Evolutionary conservation across 2,888 invertebrate species (phyloP).

Genomic region (Drosophila lutescens): DNA sequence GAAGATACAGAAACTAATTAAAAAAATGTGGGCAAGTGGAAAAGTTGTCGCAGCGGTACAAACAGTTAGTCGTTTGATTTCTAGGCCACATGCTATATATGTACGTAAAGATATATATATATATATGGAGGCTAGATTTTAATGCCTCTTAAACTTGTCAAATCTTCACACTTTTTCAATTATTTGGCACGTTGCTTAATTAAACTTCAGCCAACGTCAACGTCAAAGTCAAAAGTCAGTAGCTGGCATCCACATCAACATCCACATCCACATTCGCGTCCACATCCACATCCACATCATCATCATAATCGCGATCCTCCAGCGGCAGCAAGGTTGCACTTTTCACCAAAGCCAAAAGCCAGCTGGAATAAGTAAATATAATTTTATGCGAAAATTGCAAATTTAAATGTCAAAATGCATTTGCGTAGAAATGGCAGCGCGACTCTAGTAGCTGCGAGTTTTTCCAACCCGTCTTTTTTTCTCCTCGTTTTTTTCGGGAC

Average conservation of each 20-base stretch:
- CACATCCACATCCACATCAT: constrained; percentile 47
- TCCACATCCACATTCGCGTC: constrained; percentile 1
- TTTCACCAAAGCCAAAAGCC: constrained; percentile 55
- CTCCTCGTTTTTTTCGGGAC: constrained; percentile 18
- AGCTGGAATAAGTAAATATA: constrained; percentile 65
- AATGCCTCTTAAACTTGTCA: constrained; percentile 83
- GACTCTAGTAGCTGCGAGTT: background rate
- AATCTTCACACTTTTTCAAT: constrained; percentile 83
- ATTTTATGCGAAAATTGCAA: constrained; percentile 80
- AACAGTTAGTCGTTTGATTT: constrained; percentile 45
- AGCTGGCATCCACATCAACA: constrained; percentile 51
- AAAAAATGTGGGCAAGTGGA: constrained; percentile 47
- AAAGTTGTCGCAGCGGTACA: constrained; percentile 54
- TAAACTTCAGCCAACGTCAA: constrained; percentile 79
- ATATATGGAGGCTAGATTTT: constrained; percentile 44
- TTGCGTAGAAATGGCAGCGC: constrained; percentile 59
- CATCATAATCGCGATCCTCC: constrained; percentile 37
- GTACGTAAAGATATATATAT: constrained; percentile 8
- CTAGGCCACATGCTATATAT: constrained; percentile 56
- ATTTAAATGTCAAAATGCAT: constrained; percentile 81
- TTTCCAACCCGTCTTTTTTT: background rate
- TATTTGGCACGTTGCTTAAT: constrained; percentile 83
- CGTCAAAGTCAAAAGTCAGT: constrained; percentile 61
- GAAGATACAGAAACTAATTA: constrained; percentile 59
- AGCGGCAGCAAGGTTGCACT: constrained; percentile 59